These are phyloP conservation scores for Helleia helle DNA, from an alignment of 2,888 invertebrate species.

Conservation along the genomic window DNA sequence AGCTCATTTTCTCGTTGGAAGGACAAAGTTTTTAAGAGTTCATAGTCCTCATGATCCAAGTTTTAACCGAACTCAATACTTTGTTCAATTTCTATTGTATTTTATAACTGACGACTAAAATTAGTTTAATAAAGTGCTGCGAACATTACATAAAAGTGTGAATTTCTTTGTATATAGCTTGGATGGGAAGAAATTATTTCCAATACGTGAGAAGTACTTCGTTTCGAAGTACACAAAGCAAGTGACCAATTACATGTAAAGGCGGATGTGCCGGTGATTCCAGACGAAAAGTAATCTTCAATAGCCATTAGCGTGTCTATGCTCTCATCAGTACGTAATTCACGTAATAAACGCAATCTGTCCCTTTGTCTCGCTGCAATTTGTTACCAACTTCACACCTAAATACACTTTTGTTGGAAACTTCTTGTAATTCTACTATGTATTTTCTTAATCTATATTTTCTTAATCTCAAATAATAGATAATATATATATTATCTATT, in stretches of 20 bases:
- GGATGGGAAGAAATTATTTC: conserved; percentile 12
- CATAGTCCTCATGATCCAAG: too few species aligned
- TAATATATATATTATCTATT: too few species aligned
- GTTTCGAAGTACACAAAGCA: conserved; percentile 33
- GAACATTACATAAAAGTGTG: neutral
- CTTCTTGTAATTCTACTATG: too few species aligned
- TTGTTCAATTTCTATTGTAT: too few species aligned
- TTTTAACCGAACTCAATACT: too few species aligned
- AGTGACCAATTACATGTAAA: conserved; percentile 46
- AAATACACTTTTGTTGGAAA: neutral
- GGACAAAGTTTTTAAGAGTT: too few species aligned
- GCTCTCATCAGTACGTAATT: conserved; percentile 41
- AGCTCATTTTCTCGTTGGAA: too few species aligned
- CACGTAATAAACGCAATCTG: conserved; percentile 41
- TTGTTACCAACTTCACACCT: neutral
- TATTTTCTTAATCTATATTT: too few species aligned
- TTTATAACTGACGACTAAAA: too few species aligned
- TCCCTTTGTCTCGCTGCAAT: conserved; percentile 9
- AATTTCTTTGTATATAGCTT: neutral
- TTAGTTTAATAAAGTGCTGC: neutral
- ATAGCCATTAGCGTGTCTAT: conserved; percentile 39
- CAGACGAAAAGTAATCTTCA: conserved; percentile 49
- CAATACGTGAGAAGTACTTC: conserved; percentile 28
- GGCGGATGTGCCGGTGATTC: conserved; percentile 45
- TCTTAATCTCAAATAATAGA: too few species aligned